Conservation (phyloP, 2,113 vertebrate genomes). For the Etia nguti region DNA sequence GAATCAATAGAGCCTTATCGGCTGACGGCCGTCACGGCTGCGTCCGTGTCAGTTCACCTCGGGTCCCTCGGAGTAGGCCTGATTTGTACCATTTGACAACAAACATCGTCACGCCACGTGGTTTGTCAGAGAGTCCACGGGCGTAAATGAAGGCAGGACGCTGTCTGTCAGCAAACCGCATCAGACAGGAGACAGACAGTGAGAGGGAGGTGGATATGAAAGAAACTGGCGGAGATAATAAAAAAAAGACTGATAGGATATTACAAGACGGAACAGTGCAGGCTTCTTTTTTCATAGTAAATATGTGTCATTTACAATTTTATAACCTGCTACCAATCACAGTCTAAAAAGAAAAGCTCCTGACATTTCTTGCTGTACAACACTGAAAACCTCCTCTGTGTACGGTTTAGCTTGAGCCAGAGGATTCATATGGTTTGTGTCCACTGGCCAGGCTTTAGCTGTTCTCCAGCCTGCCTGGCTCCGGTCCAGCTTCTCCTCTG, state of each 20-base stretch:
- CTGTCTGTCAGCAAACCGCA: constrained; percentile 34
- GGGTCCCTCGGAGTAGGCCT: constrained; percentile 66
- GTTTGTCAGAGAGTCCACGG: constrained; percentile 47
- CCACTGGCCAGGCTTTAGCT: constrained; percentile 30
- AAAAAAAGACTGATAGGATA: not conserved
- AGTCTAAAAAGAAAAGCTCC: constrained; percentile 3
- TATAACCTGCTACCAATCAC: not conserved
- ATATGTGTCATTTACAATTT: constrained; percentile 16
- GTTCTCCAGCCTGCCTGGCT: constrained; percentile 33
- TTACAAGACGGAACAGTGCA: not conserved
- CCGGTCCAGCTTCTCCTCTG: constrained; percentile 35
- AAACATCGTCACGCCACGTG: constrained; percentile 61
- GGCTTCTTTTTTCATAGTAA: not conserved
- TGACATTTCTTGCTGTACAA: not conserved
- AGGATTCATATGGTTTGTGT: constrained; percentile 33
- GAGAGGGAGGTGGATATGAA: not conserved
- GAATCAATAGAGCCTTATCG: constrained; percentile 92
- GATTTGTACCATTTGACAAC: constrained; percentile 64
- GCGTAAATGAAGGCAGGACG: constrained; percentile 48
- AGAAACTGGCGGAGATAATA: not conserved
- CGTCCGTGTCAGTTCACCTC: constrained; percentile 66
- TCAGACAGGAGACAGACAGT: not conserved
- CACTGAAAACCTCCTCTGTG: not conserved
- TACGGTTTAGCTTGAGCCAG: constrained; percentile 3
- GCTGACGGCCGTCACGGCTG: constrained; percentile 70